Percentiles rank a stretch among this genome's conserved stretches.
These are phyloP conservation scores for Bruchidius siliquastri DNA, from an alignment of 2,888 invertebrate genomes.

Conservation along the genomic window DNA sequence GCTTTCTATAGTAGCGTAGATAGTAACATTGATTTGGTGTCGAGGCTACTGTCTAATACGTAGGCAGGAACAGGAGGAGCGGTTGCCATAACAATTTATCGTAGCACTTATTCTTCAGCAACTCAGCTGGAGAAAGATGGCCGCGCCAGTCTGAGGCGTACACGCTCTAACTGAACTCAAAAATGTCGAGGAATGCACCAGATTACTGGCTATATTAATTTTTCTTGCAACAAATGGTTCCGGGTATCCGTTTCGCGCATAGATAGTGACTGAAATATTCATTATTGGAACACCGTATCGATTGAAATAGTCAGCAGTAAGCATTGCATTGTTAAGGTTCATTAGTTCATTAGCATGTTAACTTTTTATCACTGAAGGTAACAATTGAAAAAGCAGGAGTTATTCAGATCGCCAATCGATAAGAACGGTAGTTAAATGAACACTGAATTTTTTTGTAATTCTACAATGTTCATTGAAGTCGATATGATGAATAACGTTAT, in stretches of 20 bases:
- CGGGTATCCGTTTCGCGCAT: too few relatives aligned
- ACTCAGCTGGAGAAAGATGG: background rate
- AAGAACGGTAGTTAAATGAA: background rate
- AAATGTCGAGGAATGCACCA: background rate
- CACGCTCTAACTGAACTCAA: background rate
- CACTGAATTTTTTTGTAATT: background rate
- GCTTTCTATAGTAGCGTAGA: constrained; percentile 17
- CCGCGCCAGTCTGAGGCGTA: background rate
- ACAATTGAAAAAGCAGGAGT: background rate
- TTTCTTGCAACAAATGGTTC: too few relatives aligned
- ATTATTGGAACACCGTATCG: too few relatives aligned
- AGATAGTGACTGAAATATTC: too few relatives aligned
- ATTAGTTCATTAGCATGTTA: background rate
- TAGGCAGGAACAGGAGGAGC: constrained; percentile 8
- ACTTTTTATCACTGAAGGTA: background rate
- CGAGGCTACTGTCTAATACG: constrained; percentile 13
- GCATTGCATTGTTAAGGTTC: background rate
- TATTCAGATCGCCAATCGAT: background rate
- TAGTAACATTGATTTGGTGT: constrained; percentile 17
- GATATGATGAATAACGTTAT: background rate
- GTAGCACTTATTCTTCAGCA: background rate
- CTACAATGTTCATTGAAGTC: background rate
- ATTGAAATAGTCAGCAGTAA: background rate
- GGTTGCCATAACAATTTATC: background rate
- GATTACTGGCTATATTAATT: background rate